Evolutionary conservation across 2,797 vertebrate genomes (phyloP).

Genomic region (Sebastes taczanowskii): DNA sequence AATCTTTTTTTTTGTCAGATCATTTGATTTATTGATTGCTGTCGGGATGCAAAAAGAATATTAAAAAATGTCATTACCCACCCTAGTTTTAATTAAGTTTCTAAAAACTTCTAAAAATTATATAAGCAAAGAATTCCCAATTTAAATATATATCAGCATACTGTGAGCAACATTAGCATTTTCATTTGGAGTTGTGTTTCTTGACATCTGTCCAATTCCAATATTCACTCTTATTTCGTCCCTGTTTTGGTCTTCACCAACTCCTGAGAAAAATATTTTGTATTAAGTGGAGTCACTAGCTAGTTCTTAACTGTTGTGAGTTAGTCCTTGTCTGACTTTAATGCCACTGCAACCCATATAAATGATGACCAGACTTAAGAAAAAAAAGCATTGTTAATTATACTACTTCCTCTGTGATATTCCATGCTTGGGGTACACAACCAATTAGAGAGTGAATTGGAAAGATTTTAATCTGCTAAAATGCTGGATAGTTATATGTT

Average conservation of each 20-base stretch:
- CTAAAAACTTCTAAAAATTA: background rate
- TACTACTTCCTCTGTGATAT: background rate
- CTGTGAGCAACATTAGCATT: background rate
- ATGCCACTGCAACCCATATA: background rate
- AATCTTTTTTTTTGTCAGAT: no score
- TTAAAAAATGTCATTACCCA: background rate
- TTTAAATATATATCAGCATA: background rate
- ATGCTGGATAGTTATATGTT: background rate
- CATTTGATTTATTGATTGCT: no score
- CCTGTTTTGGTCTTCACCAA: background rate
- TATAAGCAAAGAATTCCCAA: background rate
- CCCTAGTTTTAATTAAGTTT: background rate
- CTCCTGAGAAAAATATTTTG: background rate
- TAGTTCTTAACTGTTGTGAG: background rate
- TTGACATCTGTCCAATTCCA: background rate
- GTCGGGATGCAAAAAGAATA: no score
- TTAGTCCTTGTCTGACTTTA: background rate
- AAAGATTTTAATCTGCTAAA: background rate
- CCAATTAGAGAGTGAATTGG: background rate
- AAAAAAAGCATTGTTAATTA: background rate
- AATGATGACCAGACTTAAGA: background rate
- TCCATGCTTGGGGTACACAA: background rate
- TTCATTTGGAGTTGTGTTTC: background rate
- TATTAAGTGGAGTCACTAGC: background rate
- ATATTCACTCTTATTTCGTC: background rate